phyloP scores from a whole-genome alignment of 2,113 vertebrate species.

The Brienomyrus brachyistius region DNA sequence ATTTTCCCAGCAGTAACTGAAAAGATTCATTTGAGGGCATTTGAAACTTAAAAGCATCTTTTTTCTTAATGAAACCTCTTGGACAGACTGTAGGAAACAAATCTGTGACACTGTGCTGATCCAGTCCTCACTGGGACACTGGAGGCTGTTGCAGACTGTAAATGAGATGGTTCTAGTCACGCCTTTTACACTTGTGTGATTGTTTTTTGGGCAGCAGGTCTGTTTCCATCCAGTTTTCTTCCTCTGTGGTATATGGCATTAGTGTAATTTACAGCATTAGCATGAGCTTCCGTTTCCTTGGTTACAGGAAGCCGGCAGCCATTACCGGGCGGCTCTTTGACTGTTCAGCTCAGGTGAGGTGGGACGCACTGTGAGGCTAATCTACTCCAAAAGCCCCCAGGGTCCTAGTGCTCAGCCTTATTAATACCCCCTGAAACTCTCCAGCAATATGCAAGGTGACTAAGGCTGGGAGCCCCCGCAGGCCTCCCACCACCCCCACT shows the following conservation, averaged over 20 bases:
- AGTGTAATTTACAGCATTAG: neutral
- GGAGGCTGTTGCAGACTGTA: neutral
- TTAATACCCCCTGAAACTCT: neutral
- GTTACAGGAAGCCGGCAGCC: neutral
- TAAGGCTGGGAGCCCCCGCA: neutral
- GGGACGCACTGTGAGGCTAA: neutral
- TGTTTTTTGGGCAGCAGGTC: neutral
- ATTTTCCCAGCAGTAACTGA: neutral
- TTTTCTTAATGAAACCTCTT: neutral
- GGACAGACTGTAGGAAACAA: neutral
- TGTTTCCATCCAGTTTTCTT: neutral
- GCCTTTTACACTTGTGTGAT: neutral
- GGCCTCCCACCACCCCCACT: neutral
- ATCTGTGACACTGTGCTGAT: neutral
- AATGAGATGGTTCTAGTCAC: neutral
- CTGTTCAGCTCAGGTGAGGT: neutral
- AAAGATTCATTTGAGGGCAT: neutral
- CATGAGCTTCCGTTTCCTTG: neutral
- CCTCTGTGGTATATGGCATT: neutral
- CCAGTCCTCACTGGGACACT: neutral
- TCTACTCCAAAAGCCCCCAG: neutral
- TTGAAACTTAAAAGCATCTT: neutral
- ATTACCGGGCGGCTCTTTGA: neutral
- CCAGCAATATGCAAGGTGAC: neutral
- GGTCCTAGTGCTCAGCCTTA: neutral